Percentiles rank a stretch among this genome's conserved stretches.
phyloP scores from a whole-genome alignment of 1,140 invertebrate genomes.

The Danaus melanippus region DNA sequence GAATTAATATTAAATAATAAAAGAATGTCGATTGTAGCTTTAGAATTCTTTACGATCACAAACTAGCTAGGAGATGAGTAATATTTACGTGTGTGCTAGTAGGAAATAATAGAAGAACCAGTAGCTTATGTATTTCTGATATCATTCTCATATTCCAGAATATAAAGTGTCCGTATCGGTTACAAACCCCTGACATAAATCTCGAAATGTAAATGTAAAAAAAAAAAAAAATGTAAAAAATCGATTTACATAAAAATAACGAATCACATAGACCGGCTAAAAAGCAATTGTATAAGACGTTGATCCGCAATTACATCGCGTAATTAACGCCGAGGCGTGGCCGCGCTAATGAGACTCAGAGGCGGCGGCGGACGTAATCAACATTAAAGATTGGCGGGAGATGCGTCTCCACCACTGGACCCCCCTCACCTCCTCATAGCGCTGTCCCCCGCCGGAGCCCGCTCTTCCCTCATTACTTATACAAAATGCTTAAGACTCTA shows the following conservation, averaged over 20 bases:
- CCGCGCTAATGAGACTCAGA: slow-evolving; percentile 65
- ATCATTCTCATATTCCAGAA: no score
- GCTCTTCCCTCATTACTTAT: slow-evolving; percentile 68
- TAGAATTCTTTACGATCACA: no score
- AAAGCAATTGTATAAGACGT: slow-evolving; percentile 26
- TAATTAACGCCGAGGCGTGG: slow-evolving; percentile 68
- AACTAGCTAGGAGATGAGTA: no score
- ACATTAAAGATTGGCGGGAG: slow-evolving; percentile 71
- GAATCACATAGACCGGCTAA: slow-evolving; percentile 35
- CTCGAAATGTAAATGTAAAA: no score
- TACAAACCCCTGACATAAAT: no score
- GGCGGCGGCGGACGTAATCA: slow-evolving; percentile 65
- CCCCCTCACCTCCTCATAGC: slow-evolving; percentile 43
- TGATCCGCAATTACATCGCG: slow-evolving; percentile 44
- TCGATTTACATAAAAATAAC: slow-evolving; percentile 25
- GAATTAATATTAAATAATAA: no score
- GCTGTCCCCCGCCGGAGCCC: slow-evolving; percentile 32
- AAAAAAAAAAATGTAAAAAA: no score
- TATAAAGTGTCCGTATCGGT: no score
- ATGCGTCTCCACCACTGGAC: slow-evolving; percentile 41
- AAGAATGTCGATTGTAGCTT: no score
- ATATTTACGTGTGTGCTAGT: no score
- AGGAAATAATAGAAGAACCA: no score
- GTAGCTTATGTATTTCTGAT: no score
- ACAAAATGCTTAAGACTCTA: slow-evolving; percentile 70